Conservation (phyloP, 2,797 vertebrate species). For the Melanotaenia trifasciata region DNA sequence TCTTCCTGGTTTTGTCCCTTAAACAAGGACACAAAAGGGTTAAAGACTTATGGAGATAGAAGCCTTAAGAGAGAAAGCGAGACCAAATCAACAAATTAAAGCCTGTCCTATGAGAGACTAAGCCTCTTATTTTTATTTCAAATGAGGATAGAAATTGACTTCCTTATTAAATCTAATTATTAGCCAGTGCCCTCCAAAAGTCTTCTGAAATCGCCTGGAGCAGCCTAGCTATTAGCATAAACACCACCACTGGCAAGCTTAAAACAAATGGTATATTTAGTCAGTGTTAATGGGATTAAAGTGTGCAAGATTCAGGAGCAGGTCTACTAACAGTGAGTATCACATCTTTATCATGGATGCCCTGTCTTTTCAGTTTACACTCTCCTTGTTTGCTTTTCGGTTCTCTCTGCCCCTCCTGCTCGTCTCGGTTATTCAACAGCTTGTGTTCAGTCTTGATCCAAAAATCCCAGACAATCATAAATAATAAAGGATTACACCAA, state of each 20-base stretch:
- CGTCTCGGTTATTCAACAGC: constrained; percentile 82
- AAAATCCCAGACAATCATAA: constrained; percentile 86
- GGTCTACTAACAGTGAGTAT: constrained; percentile 76
- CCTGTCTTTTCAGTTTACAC: constrained; percentile 74
- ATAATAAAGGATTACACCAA: constrained; percentile 89
- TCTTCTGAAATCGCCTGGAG: constrained; percentile 82
- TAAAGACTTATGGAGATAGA: constrained; percentile 63
- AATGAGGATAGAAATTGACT: constrained; percentile 85
- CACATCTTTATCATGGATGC: constrained; percentile 83
- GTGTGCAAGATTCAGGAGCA: constrained; percentile 79
- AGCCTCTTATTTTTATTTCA: constrained; percentile 85
- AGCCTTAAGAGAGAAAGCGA: constrained; percentile 68
- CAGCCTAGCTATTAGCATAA: constrained; percentile 83
- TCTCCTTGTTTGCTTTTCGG: constrained; percentile 82
- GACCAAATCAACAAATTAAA: constrained; percentile 82
- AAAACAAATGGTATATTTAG: constrained; percentile 90
- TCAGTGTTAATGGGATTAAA: constrained; percentile 86
- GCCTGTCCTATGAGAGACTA: constrained; percentile 79
- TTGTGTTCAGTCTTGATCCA: constrained; percentile 85
- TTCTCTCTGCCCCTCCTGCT: constrained; percentile 66
- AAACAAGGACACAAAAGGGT: constrained; percentile 56
- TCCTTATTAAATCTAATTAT: constrained; percentile 86
- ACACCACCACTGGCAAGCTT: constrained; percentile 84
- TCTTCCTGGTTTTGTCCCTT: constrained; percentile 7
- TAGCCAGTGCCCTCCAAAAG: constrained; percentile 84